These are phyloP conservation scores for Neostethus bicornis DNA, from an alignment of 2,797 vertebrate species.

Conservation along the genomic window DNA sequence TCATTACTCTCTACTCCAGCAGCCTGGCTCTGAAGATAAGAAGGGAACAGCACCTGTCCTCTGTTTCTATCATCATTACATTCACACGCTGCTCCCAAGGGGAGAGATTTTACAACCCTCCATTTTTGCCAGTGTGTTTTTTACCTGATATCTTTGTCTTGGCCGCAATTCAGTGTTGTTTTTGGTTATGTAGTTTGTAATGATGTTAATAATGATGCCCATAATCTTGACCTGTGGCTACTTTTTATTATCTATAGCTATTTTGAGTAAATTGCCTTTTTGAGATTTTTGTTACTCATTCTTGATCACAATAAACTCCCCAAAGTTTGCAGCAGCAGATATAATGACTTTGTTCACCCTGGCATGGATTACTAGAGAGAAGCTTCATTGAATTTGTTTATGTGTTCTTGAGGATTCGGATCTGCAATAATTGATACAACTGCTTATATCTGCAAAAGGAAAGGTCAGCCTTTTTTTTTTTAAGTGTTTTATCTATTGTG, in stretches of 20 bases:
- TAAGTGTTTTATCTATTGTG: slow-evolving; percentile 14
- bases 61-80: slow-evolving; percentile 58
- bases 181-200: not conserved
- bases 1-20: slow-evolving; percentile 65
- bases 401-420: not conserved
- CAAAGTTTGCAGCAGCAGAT: slow-evolving; percentile 18
- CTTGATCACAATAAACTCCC: slow-evolving; percentile 31
- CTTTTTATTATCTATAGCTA: slow-evolving; percentile 7
- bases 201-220: slow-evolving; percentile 10
- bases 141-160: slow-evolving; percentile 19
- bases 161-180: slow-evolving; percentile 15
- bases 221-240: slow-evolving; percentile 5
- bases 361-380: slow-evolving; percentile 9
- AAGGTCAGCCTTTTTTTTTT: slow-evolving; percentile 20
- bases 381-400: slow-evolving; percentile 23
- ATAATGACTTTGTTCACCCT: slow-evolving; percentile 21
- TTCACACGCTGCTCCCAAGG: slow-evolving; percentile 25
- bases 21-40: slow-evolving; percentile 73
- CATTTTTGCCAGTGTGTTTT: slow-evolving; percentile 1
- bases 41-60: slow-evolving; percentile 65
- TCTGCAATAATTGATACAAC: slow-evolving; percentile 6
- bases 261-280: slow-evolving; percentile 27
- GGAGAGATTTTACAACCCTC: slow-evolving; percentile 38
- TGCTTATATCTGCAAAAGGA: slow-evolving; percentile 16
- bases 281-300: slow-evolving; percentile 36